phyloP scores from a whole-genome alignment of 1,140 invertebrate genomes.

The Drosophila willistoni region DNA sequence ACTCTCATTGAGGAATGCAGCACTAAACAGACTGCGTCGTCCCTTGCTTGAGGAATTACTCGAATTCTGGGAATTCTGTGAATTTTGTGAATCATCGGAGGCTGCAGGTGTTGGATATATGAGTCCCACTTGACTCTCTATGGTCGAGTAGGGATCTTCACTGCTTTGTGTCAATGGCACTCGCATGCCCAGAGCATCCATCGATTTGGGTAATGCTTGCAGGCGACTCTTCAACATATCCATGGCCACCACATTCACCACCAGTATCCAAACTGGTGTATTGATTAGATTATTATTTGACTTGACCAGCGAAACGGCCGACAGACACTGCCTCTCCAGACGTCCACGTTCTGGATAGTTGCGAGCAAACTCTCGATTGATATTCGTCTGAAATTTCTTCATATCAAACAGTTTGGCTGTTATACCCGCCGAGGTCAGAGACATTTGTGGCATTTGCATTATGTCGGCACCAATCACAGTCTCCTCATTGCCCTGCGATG shows the following conservation, averaged over 20 bases:
- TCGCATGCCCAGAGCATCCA: slow-evolving; percentile 71
- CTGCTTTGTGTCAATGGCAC: slow-evolving; percentile 65
- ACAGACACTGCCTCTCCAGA: slow-evolving; percentile 94
- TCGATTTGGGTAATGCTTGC: slow-evolving; percentile 85
- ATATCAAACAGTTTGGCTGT: slow-evolving; percentile 98
- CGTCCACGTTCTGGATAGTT: slow-evolving; percentile 94
- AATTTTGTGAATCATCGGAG: slow-evolving; percentile 78
- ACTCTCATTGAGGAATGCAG: slow-evolving; percentile 75
- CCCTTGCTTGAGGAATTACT: slow-evolving; percentile 71
- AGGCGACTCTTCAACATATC: slow-evolving; percentile 97
- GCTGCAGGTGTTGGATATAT: slow-evolving; percentile 79
- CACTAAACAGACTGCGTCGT: slow-evolving; percentile 72
- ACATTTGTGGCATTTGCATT: slow-evolving; percentile 92
- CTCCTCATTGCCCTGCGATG: slow-evolving; percentile 90
- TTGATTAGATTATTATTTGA: slow-evolving; percentile 93
- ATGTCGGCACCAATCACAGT: slow-evolving; percentile 95
- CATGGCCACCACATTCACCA: slow-evolving; percentile 97
- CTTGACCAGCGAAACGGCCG: slow-evolving; percentile 94
- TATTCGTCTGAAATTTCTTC: slow-evolving; percentile 97
- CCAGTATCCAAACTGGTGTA: slow-evolving; percentile 96
- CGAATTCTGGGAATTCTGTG: slow-evolving; percentile 69
- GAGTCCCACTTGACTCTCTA: slow-evolving; percentile 79
- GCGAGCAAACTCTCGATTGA: slow-evolving; percentile 92
- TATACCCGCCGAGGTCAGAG: slow-evolving; percentile 93
- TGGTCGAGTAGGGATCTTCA: slow-evolving; percentile 82